These are phyloP conservation scores for Bergia puertoricense DNA, from an alignment of 92 coral and sea anemone genomes.

Conservation along the genomic window DNA sequence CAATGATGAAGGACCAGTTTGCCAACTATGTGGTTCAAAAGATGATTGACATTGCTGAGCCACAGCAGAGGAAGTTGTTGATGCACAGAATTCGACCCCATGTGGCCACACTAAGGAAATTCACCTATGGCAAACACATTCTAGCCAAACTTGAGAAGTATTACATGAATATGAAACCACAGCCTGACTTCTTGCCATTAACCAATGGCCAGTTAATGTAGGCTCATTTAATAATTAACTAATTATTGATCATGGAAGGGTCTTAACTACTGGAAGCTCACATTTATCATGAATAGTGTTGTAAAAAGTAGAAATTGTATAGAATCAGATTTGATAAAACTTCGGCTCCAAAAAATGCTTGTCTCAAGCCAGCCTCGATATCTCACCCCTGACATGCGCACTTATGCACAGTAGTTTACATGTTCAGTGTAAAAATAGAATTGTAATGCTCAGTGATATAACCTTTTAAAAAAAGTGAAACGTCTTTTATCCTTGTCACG, in stretches of 20 bases:
- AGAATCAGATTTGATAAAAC: neutral
- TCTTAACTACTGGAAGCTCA: constrained; percentile 29
- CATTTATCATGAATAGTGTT: constrained; percentile 4
- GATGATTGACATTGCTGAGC: constrained; percentile 99
- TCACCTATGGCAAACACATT: constrained; percentile 98
- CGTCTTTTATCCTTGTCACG: neutral
- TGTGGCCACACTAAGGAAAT: constrained; percentile 93
- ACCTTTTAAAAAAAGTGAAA: neutral
- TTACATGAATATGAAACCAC: constrained; percentile 81
- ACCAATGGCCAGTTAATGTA: constrained; percentile 82
- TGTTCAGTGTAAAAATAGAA: neutral
- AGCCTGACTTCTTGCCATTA: constrained; percentile 79
- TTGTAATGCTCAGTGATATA: neutral
- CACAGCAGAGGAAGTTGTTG: constrained; percentile 90
- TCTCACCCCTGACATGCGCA: neutral
- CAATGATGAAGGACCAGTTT: constrained; percentile 99
- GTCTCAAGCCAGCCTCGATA: neutral
- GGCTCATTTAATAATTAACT: constrained; percentile 30
- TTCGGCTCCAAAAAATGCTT: too few relatives aligned
- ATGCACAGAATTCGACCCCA: constrained; percentile 96
- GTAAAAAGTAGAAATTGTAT: neutral
- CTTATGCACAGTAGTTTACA: neutral
- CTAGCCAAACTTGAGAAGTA: constrained; percentile 97
- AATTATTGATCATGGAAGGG: constrained; percentile 14
- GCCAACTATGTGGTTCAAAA: constrained; percentile 99